Evolutionary conservation across 2,113 vertebrate genomes (phyloP), one percentile per base, ranked within the genome.

Genomic region (Pachyramphus minor): DNA sequence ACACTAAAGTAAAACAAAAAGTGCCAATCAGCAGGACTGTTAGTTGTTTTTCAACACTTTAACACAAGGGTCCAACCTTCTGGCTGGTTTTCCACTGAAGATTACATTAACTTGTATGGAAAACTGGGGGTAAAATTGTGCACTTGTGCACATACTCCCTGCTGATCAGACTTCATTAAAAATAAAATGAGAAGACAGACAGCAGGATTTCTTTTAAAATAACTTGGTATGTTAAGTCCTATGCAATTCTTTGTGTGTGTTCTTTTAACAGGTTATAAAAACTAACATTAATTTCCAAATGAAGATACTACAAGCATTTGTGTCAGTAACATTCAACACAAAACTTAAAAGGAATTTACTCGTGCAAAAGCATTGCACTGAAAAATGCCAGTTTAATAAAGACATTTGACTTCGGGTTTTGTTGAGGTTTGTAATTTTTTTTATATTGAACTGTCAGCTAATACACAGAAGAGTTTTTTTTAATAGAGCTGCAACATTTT

Each of bases 361-460:
- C 63, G 23, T 27, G 14, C n/a, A 19, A 92, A 88, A 83, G 50
- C 9, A 69, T 33, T 69, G 56, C 15, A 47, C n/a, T 47, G 67
- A 74, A 69, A 89, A 80, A 68, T 8, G 8, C 4, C 19, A 9
- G 41, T 85, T 73, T 82, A 62, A 52, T 74, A 71, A 84, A 71
- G n/a, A 59, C 21, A 71, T 39, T 39, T 73, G 21, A 75, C 44
- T 68, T 35, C 1, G 7, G 7, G 8, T 5, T 63, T 88, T 45
- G 18, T 31, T 35, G 28, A 9, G 7, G 2, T 9, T 58, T 28
- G 42, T 1, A 7, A 3, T 4, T 16, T 9, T n/a, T 37, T 44
- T 64, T 74, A 55, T 23, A 25, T 31, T 87, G 4, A 75, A 53
- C 12, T 39, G 6, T 22, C 44, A 72, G 11, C 41, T 85, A 62